Evolutionary conservation across 2,888 invertebrate species (phyloP).

Genomic region (Quadriops clusia): DNA sequence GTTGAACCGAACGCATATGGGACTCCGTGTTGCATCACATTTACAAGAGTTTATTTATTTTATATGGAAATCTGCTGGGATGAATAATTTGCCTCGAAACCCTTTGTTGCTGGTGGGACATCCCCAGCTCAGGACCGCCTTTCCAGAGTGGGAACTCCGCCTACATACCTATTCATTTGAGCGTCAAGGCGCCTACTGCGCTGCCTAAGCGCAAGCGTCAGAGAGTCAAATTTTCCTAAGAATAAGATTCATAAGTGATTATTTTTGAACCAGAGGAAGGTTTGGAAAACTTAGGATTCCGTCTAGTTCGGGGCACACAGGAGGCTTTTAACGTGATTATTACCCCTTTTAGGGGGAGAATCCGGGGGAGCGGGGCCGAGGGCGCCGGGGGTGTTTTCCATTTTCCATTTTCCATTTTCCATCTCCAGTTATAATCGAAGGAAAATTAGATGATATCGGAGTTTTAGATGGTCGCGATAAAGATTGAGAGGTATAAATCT

Average conservation of each 20-base stretch:
- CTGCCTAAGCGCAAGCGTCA: no score
- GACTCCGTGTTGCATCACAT: slow-evolving; percentile 24
- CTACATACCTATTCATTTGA: slow-evolving; percentile 33
- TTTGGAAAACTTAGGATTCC: slow-evolving; percentile 1
- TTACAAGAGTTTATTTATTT: slow-evolving; percentile 28
- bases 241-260: background rate
- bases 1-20: slow-evolving; percentile 26
- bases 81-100: slow-evolving; percentile 37
- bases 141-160: slow-evolving; percentile 32
- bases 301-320: background rate
- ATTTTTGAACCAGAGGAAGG: background rate
- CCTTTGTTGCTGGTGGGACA: slow-evolving; percentile 35
- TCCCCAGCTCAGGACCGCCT: slow-evolving; percentile 33
- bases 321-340: background rate
- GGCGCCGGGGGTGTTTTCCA: slow-evolving; percentile 2
- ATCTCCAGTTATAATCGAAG: no score
- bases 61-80: slow-evolving; percentile 34
- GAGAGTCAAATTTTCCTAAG: no score
- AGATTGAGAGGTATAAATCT: slow-evolving; percentile 23
- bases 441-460: slow-evolving; percentile 8
- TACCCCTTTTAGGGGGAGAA: no score
- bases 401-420: no score
- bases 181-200: slow-evolving; percentile 24
- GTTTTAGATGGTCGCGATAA: slow-evolving; percentile 4
- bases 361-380: slow-evolving; percentile 5